Evolutionary conservation across 2,888 invertebrate species (phyloP).

Genomic region (Torymus auratus): DNA sequence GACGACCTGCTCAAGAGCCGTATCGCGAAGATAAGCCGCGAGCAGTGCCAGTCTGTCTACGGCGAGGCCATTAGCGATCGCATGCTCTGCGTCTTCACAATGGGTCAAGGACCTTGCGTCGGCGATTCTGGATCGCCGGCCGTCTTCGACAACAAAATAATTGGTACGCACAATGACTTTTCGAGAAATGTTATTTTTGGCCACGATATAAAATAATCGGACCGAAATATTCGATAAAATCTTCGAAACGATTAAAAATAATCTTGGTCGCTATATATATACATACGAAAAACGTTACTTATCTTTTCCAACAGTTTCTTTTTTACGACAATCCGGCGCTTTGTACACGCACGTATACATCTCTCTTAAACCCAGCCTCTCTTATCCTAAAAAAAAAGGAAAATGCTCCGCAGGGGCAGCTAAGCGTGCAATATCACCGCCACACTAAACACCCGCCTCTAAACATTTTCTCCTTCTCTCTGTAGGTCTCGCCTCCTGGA

Average conservation of each 20-base stretch:
- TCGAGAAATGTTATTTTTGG: not conserved
- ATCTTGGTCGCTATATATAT: too few relatives aligned
- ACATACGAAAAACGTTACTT: too few relatives aligned
- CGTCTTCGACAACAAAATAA: conserved; percentile 58
- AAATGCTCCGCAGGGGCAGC: not conserved
- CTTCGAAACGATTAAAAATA: too few relatives aligned
- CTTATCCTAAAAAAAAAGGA: not conserved
- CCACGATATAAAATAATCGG: too few relatives aligned
- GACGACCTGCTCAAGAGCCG: conserved; percentile 58
- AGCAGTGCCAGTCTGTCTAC: conserved; percentile 60
- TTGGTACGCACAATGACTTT: conserved; percentile 59
- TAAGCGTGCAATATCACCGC: too few relatives aligned
- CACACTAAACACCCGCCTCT: not conserved
- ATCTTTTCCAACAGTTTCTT: too few relatives aligned
- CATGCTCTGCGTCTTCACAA: conserved; percentile 64
- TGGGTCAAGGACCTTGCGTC: conserved; percentile 63
- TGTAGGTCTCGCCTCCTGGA: conserved; percentile 67
- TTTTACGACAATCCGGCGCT: too few relatives aligned
- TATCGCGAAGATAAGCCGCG: conserved; percentile 61
- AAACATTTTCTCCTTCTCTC: not conserved
- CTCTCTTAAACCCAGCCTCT: too few relatives aligned
- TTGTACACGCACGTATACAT: too few relatives aligned
- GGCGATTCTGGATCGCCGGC: conserved; percentile 68
- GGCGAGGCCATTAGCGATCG: conserved; percentile 60
- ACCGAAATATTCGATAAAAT: too few relatives aligned